phyloP scores from a whole-genome alignment of 2,797 vertebrate species.

The Pteronotus mesoamericanus region DNA sequence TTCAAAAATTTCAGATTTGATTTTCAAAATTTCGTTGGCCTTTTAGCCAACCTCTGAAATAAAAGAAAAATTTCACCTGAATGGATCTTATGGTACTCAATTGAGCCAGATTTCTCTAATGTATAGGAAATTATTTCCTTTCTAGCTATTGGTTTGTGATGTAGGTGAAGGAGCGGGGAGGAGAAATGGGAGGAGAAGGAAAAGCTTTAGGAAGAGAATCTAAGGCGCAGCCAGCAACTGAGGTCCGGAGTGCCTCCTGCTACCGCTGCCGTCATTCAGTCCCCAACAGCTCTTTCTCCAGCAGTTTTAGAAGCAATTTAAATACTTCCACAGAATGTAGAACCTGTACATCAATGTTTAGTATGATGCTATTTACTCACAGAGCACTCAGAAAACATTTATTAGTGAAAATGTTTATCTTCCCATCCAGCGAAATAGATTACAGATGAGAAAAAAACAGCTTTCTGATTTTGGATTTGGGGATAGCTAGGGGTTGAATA shows the following conservation, averaged over 20 bases:
- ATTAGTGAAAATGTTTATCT: neutral
- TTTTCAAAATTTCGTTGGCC: neutral
- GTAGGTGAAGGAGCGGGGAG: neutral
- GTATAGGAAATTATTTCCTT: neutral
- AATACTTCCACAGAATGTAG: neutral
- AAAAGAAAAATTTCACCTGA: neutral
- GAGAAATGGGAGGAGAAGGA: neutral
- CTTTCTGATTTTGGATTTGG: neutral
- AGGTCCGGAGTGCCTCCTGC: neutral
- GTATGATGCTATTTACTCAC: neutral
- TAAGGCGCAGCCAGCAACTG: neutral
- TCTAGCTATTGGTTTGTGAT: neutral
- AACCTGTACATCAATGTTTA: neutral
- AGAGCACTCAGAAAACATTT: neutral
- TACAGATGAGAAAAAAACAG: neutral
- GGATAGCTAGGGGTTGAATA: neutral
- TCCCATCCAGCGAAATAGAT: neutral
- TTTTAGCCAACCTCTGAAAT: neutral
- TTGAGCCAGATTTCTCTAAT: neutral
- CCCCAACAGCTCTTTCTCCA: neutral
- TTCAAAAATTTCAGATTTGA: neutral
- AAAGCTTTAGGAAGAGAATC: neutral
- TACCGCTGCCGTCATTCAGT: neutral
- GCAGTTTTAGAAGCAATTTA: neutral
- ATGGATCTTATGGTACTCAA: neutral